Conservation (phyloP, 92 coral and sea anemone genomes). For the Palythoa heliodiscus region DNA sequence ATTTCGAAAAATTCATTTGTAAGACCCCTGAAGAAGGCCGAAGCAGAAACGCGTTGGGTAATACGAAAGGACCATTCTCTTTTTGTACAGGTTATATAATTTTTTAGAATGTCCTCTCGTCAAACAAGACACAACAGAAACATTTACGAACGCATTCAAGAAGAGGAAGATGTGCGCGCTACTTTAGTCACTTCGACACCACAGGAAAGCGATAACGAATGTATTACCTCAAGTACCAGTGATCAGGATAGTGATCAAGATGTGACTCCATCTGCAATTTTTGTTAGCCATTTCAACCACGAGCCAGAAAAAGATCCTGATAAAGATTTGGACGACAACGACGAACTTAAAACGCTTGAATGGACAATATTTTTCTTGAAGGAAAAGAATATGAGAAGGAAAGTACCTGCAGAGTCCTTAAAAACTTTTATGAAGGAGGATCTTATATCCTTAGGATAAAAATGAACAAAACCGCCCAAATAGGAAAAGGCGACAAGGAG, state of each 20-base stretch:
- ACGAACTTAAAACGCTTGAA: neutral
- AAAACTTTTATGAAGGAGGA: conserved; percentile 18
- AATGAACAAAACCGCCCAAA: neutral
- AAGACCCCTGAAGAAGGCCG: too few species aligned
- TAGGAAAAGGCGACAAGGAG: conserved; percentile 9
- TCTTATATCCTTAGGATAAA: neutral
- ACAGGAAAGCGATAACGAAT: neutral
- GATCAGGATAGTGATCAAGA: conserved; percentile 17
- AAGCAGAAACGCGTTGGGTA: neutral
- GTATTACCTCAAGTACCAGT: neutral
- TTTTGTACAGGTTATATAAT: conserved; percentile 1
- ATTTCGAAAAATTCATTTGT: neutral
- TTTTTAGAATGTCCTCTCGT: conserved; percentile 1
- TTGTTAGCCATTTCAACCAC: neutral
- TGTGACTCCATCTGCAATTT: conserved; percentile 20
- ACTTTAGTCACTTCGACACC: neutral
- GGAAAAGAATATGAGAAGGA: conserved; percentile 29
- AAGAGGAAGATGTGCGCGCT: neutral
- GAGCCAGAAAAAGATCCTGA: neutral
- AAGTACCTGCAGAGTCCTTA: conserved; percentile 3
- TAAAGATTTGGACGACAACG: neutral
- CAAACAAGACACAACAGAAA: neutral
- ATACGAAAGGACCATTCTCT: neutral
- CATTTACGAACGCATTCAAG: neutral
- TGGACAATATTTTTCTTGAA: neutral